A percentile compares a stretch with the other conserved stretches of the same genome.
phyloP scores from a whole-genome alignment of 2,888 invertebrate species.

The Lasioglossum malachurum region DNA sequence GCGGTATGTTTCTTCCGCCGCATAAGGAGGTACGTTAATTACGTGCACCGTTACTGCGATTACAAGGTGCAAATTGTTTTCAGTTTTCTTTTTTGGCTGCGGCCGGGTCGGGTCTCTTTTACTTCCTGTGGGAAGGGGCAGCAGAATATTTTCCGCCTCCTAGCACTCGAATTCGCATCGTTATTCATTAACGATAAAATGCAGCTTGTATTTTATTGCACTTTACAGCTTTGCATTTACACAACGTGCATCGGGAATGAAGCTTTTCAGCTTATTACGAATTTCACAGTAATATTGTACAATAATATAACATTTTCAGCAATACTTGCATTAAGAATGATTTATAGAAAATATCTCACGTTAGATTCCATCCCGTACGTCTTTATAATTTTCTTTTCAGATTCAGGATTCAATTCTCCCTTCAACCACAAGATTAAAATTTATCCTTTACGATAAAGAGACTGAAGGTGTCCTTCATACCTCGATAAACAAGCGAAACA shows the following conservation, averaged over 20 bases:
- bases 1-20: conserved; percentile 28
- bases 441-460: no score
- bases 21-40: conserved; percentile 47
- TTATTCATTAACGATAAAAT: not conserved
- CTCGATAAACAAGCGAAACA: no score
- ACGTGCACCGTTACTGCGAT: conserved; percentile 47
- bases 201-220: not conserved
- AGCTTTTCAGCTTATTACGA: no score
- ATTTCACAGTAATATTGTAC: no score
- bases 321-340: no score
- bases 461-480: no score
- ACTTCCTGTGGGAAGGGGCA: not conserved
- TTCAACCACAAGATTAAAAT: no score
- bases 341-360: no score
- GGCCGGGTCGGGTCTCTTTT: not conserved
- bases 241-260: not conserved
- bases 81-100: conserved; percentile 10
- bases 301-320: no score
- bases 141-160: not conserved
- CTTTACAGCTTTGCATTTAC: not conserved
- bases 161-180: not conserved
- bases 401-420: no score
- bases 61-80: conserved; percentile 56
- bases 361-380: no score
- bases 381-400: no score